A percentile compares a stretch with the other conserved stretches of the same genome.
Conservation (phyloP, 2,113 vertebrate species). For the Progne subis region DNA sequence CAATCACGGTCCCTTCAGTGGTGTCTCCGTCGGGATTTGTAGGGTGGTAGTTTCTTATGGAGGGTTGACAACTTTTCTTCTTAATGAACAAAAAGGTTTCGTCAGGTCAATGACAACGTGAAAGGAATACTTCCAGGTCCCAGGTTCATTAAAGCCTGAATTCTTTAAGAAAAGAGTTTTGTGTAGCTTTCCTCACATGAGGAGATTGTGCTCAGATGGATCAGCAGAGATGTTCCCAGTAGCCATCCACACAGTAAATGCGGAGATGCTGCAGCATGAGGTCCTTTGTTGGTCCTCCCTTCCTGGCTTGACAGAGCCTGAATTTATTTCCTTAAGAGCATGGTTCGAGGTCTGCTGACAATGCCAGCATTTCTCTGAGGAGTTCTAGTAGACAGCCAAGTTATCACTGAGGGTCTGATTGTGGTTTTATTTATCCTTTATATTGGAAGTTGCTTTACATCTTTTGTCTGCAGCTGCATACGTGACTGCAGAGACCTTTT, state of each 20-base stretch:
- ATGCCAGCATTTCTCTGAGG: background rate
- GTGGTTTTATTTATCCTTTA: background rate
- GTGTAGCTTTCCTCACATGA: fast-evolving
- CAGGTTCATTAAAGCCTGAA: background rate
- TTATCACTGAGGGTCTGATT: background rate
- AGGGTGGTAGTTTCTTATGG: background rate
- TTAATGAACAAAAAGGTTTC: background rate
- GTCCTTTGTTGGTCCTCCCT: background rate
- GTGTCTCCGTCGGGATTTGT: background rate
- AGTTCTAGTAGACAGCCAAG: background rate
- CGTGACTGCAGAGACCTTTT: background rate
- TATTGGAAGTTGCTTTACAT: background rate
- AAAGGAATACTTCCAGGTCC: background rate
- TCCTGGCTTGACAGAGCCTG: background rate
- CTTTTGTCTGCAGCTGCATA: background rate
- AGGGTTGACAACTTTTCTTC: background rate
- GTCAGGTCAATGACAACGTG: background rate
- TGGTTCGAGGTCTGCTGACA: background rate
- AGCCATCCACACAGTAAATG: background rate
- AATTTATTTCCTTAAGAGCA: background rate
- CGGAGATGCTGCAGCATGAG: background rate
- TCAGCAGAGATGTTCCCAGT: background rate
- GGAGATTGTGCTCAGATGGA: fast-evolving
- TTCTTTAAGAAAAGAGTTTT: background rate
- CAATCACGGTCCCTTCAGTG: background rate